Evolutionary conservation across 1,140 invertebrate genomes (phyloP).

Genomic region (Cotesia vestalis): DNA sequence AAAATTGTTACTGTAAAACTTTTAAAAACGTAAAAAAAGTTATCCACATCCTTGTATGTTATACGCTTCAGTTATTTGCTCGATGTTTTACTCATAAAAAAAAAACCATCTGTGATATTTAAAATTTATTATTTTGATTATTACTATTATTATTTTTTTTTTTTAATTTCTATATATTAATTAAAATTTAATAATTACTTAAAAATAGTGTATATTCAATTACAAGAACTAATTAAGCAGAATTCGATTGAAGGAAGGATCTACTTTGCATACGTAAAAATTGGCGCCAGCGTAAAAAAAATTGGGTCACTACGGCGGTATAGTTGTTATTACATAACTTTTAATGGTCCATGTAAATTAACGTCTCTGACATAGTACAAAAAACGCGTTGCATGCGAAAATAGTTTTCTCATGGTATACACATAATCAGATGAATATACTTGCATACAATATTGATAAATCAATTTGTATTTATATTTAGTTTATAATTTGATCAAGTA

Average conservation of each 20-base stretch:
- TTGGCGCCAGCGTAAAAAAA: constrained; percentile 16
- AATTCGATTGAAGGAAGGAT: constrained; percentile 6
- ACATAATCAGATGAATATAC: no score
- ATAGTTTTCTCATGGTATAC: not conserved
- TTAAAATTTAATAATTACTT: not conserved
- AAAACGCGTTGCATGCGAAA: not conserved
- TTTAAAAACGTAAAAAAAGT: not conserved
- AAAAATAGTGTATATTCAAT: not conserved
- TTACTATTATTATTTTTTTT: not conserved
- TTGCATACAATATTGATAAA: no score
- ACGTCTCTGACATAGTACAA: not conserved
- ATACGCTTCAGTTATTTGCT: constrained; percentile 4
- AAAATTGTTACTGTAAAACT: not conserved
- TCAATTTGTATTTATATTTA: no score
- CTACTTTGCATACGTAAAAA: constrained; percentile 13
- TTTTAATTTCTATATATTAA: no score
- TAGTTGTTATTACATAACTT: constrained; percentile 19
- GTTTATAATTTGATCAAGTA: no score
- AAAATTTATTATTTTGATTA: not conserved
- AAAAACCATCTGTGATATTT: not conserved
- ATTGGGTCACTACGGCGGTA: constrained; percentile 8
- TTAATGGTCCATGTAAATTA: constrained; percentile 28
- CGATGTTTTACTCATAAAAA: not conserved
- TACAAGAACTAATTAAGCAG: not conserved
- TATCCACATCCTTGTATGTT: no score